Percentiles rank a stretch among this genome's conserved stretches.
phyloP scores from a whole-genome alignment of 1,140 invertebrate genomes.

The Vanessa atalanta region DNA sequence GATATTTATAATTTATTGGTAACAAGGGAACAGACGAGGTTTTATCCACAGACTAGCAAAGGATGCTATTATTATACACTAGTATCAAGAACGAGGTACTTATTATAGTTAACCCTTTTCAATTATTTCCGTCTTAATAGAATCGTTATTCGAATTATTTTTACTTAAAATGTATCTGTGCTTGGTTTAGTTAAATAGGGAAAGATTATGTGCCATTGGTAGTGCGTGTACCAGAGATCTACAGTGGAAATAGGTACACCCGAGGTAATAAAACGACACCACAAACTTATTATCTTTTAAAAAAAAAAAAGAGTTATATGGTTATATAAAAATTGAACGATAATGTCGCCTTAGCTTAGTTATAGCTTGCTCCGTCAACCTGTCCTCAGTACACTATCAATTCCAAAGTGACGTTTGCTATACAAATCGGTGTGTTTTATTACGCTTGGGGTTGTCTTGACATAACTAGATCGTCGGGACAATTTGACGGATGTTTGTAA shows the following conservation, averaged over 20 bases:
- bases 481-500: background rate
- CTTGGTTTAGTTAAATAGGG: background rate
- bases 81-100: background rate
- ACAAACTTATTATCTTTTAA: background rate
- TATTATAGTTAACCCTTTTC: background rate
- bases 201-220: slow-evolving; percentile 13
- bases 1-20: no score
- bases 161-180: background rate
- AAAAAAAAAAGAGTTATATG: background rate
- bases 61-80: no score
- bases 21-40: no score
- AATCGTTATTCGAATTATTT: background rate
- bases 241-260: slow-evolving; percentile 8
- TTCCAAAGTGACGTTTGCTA: slow-evolving; percentile 5
- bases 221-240: slow-evolving; percentile 17
- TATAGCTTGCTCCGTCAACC: background rate
- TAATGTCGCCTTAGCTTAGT: background rate
- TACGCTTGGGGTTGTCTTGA: background rate
- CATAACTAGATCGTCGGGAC: slow-evolving; percentile 10
- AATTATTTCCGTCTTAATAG: background rate
- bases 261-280: slow-evolving; percentile 2
- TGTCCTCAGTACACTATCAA: slow-evolving; percentile 11
- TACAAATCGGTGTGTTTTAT: slow-evolving; percentile 14
- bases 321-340: background rate
- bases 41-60: no score